Conservation (phyloP, 2,797 vertebrate genomes). For the Dipus sagitta region DNA sequence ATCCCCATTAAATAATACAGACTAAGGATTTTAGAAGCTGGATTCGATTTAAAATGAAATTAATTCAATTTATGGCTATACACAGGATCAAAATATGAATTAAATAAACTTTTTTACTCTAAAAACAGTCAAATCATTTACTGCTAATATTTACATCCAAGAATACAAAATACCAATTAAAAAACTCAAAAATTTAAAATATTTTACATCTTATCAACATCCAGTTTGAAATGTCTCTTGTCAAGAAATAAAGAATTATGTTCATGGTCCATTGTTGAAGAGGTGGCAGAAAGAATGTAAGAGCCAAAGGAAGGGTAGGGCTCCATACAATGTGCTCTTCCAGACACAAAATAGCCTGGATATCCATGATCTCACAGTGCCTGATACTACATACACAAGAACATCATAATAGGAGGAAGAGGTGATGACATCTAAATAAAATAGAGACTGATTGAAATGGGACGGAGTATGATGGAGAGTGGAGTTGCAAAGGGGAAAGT, state of each 20-base stretch:
- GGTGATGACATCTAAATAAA: no score
- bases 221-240: background rate
- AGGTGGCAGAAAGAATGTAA: no score
- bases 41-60: conserved; percentile 43
- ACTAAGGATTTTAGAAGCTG: background rate
- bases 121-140: conserved; percentile 2
- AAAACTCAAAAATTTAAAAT: conserved; percentile 43
- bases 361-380: no score
- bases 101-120: background rate
- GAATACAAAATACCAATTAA: background rate
- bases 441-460: no score
- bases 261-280: background rate
- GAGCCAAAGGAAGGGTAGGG: no score
- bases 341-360: no score
- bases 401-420: no score
- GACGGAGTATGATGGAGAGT: no score
- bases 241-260: conserved; percentile 1
- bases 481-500: no score
- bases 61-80: background rate
- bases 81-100: conserved; percentile 6
- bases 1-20: background rate
- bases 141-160: background rate
- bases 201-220: background rate
- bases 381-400: no score
- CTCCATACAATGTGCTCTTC: no score